Percentiles rank a stretch among this genome's conserved stretches.
These are phyloP conservation scores for Hypolimnas misippus DNA, from an alignment of 2,888 invertebrate genomes.

Conservation along the genomic window DNA sequence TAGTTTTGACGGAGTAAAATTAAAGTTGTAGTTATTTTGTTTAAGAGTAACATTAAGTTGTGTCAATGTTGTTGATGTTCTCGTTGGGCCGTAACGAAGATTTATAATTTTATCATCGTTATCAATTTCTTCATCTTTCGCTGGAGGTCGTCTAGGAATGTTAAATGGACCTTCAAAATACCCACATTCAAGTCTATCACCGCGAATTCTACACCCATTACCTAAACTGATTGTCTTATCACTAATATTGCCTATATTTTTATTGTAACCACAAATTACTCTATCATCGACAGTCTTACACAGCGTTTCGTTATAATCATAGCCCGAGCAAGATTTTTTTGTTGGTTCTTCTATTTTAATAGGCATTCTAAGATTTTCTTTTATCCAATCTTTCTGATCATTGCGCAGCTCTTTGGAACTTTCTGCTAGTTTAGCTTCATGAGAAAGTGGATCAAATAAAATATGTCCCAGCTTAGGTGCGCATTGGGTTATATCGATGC, in stretches of 20 bases:
- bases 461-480: conserved; percentile 57
- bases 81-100: not conserved
- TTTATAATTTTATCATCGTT: not conserved
- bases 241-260: conserved; percentile 53
- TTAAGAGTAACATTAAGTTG: not conserved
- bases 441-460: conserved; percentile 51
- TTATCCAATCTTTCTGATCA: conserved; percentile 2
- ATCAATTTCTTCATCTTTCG: conserved; percentile 19
- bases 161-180: conserved; percentile 51
- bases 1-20: not conserved
- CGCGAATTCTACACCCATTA: conserved; percentile 59
- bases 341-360: conserved; percentile 8
- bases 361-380: conserved; percentile 4
- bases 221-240: conserved; percentile 50
- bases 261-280: conserved; percentile 69
- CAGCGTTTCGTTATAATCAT: conserved; percentile 57
- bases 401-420: not conserved
- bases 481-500: conserved; percentile 41
- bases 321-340: conserved; percentile 49
- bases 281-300: conserved; percentile 60
- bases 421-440: conserved; percentile 45
- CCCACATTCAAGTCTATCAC: conserved; percentile 71
- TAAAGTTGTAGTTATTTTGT: not conserved
- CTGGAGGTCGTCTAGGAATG: conserved; percentile 45
- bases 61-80: not conserved